These are phyloP conservation scores for Cotesia chilonis DNA, from an alignment of 1,140 invertebrate genomes.

Conservation along the genomic window DNA sequence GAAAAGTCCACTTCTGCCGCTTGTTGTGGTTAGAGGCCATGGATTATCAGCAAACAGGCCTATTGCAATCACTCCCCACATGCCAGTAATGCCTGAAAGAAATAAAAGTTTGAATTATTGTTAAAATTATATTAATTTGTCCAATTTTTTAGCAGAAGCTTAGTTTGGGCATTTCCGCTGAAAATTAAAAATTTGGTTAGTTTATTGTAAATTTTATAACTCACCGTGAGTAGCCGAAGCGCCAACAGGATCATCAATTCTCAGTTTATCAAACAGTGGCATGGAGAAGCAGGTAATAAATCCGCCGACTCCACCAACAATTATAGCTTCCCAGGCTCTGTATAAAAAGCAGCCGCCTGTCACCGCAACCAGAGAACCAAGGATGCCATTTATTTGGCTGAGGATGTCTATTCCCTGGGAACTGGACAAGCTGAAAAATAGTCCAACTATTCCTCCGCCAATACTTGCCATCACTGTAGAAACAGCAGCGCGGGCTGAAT, in stretches of 20 bases:
- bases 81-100: conserved; percentile 62
- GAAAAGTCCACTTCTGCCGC: conserved; percentile 79
- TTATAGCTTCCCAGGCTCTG: conserved; percentile 83
- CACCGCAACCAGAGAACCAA: conserved; percentile 87
- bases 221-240: conserved; percentile 86
- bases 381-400: conserved; percentile 87
- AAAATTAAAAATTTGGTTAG: too few relatives aligned
- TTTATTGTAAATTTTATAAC: background rate
- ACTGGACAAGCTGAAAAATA: conserved; percentile 73
- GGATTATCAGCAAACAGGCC: conserved; percentile 91
- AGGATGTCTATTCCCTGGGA: conserved; percentile 83
- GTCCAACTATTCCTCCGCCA: conserved; percentile 83
- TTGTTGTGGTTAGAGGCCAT: conserved; percentile 78
- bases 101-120: conserved; percentile 22
- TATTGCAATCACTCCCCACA: conserved; percentile 84
- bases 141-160: too few relatives aligned
- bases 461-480: conserved; percentile 90
- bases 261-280: conserved; percentile 78
- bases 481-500: conserved; percentile 87
- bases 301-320: conserved; percentile 84
- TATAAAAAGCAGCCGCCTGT: conserved; percentile 91
- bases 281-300: conserved; percentile 75
- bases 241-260: conserved; percentile 91
- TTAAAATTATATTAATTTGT: conserved; percentile 25
- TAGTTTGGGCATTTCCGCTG: too few relatives aligned